Evolutionary conservation across 2,797 vertebrate species (phyloP), one percentile per base, ranked within the genome.

Genomic region (Cuniculus paca): DNA sequence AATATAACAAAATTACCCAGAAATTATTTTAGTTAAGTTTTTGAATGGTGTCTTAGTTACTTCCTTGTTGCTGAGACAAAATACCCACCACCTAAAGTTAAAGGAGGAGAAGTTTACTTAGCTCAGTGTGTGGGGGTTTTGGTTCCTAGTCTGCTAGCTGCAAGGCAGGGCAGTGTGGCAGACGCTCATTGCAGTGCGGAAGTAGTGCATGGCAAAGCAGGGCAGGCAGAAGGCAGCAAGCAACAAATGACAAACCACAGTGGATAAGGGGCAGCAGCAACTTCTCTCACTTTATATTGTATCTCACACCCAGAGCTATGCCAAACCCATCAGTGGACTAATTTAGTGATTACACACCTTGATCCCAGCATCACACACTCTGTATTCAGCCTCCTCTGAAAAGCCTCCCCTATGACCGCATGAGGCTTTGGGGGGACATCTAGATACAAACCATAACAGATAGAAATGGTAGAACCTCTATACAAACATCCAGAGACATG

Each of bases 1-100:
- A 20, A 36, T 74, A 45, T 60, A 91, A 65, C 56, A 89, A 42
- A 84, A 88, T 91, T 89, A 75, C 10, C 81, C 39, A 68, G 50
- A 65, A 84, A 92, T 31, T 42, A 80, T 72, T 92, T 88, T 68
- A 80, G 83, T 68, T 94, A 89, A 88, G 20, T 60, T 22, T 84
- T 79, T 65, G 26, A 6, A 26, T 45, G 22, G 70, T 26, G 24
- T 74, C 39, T 74, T 28, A 45, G 22, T 74, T 70, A 22, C 36
- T 74, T 42, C 6, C 22, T 45, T 74, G 22, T 42, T 74, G 11
- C 24, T 42, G 24, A 72, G 39, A 74, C 17, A 74, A 74, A 74
- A 74, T 45, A 74, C 22, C 22, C 1, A 5, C 26, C 39, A 26
- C 39, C 12, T 26, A 74, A 26, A 45, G 9, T 74, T 42, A 74